Conservation (phyloP, 2,888 invertebrate genomes). For the Onchidella celtica region DNA sequence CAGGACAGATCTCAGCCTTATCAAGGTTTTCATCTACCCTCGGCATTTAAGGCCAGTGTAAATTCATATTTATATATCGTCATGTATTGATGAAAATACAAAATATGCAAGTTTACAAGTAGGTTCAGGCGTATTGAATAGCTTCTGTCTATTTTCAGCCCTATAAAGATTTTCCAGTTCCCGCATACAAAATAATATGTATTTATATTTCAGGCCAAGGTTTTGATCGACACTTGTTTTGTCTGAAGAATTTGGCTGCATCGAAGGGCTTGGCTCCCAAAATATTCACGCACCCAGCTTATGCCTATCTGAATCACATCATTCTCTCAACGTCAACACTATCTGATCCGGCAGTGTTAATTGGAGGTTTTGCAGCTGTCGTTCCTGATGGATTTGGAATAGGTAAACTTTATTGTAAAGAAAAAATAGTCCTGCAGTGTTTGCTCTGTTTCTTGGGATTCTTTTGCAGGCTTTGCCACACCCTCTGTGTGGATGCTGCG, state of each 20-base stretch:
- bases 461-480: neutral
- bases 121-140: too few species aligned
- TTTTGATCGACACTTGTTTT: conserved; percentile 97
- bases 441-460: neutral
- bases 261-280: conserved; percentile 82
- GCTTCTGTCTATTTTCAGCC: too few species aligned
- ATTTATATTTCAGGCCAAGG: conserved; percentile 86
- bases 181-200: too few species aligned
- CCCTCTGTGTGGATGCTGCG: too few species aligned
- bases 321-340: conserved; percentile 97
- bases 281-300: conserved; percentile 89
- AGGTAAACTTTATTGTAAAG: conserved; percentile 69
- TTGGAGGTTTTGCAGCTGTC: conserved; percentile 97
- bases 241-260: conserved; percentile 85
- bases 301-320: conserved; percentile 90
- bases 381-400: conserved; percentile 94
- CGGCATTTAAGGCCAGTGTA: too few species aligned
- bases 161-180: too few species aligned
- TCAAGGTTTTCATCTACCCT: too few species aligned
- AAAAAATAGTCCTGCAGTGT: too few species aligned
- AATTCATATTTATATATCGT: too few species aligned
- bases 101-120: too few species aligned
- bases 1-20: too few species aligned
- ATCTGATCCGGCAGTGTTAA: conserved; percentile 90
- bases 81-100: too few species aligned